Conservation (phyloP, 2,113 vertebrate species). For the Plotosus lineatus region DNA sequence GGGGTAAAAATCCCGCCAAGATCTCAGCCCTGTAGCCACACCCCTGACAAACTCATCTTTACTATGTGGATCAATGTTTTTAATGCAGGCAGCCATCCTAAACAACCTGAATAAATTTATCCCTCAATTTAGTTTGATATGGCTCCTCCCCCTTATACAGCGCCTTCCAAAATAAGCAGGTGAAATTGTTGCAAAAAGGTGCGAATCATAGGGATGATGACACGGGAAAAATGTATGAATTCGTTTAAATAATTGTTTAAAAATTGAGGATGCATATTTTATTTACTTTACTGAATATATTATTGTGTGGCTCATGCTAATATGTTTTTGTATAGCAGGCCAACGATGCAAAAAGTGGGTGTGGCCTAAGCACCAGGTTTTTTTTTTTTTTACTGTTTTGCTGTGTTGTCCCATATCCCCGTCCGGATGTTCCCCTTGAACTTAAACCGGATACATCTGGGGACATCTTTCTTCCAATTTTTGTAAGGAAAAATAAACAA, state of each 20-base stretch:
- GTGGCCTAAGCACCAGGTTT: background rate
- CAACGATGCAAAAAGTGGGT: background rate
- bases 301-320: too few relatives aligned
- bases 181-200: background rate
- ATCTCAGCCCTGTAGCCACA: background rate
- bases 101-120: background rate
- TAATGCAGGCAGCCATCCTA: background rate
- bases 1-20: background rate
- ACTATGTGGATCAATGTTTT: background rate
- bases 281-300: too few relatives aligned
- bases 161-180: background rate
- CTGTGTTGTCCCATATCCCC: background rate
- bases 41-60: background rate
- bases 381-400: background rate
- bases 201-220: background rate
- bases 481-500: background rate
- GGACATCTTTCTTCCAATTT: background rate
- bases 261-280: too few relatives aligned
- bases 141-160: background rate
- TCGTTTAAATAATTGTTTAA: too few relatives aligned
- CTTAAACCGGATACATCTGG: background rate
- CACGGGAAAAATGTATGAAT: too few relatives aligned
- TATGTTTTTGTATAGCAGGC: background rate
- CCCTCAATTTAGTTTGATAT: background rate
- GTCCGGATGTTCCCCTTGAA: background rate